Base-by-base conservation (phyloP, 1,140 invertebrate genomes). In the Branchinecta lindahli region DNA sequence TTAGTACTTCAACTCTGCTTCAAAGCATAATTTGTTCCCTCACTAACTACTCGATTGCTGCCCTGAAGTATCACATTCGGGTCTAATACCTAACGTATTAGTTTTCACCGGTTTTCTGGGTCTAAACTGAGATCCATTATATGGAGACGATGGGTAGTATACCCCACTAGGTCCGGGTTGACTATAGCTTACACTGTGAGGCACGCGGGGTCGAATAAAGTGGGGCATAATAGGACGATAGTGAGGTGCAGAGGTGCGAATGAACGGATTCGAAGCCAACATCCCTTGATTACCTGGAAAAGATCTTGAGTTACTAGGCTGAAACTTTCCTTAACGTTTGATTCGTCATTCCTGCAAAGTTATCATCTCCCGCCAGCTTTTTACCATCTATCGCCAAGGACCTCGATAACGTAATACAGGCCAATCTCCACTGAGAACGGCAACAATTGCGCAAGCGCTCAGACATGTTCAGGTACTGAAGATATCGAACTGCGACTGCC, bases 261-360 rank as follows among this genome's bases (percentile, higher is more conserved):
- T 61, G 52, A 61, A 61, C 18, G 52, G 52, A 61, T 61, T 61
- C 12, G 52, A 12, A 61, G 52, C 52, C 18, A 61, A 12, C 12
- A 61, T 61, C 52, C 52, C 52, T 12, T 61, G 52, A 61, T 61
- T 61, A 61, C 52, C 52, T 61, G 52, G 12, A 61, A 61, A 61
- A 61, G 33, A 33, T 33, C 33, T 33, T 5, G 33, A 33, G 33
- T 33, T 33, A 33, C 33, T 33, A 33, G 33, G 33, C 33, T 33
- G 33, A 33, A 33, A 33, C 33, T 33, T 33, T 33, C 5, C n/a
- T n/a, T n/a, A n/a, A n/a, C n/a, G n/a, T n/a, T n/a, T n/a, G n/a
- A n/a, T n/a, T n/a, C n/a, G n/a, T n/a, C n/a, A n/a, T n/a, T n/a
- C n/a, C n/a, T n/a, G n/a, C n/a, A n/a, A n/a, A n/a, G n/a, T n/a